Percentiles rank a stretch among this genome's conserved stretches.
phyloP scores from a whole-genome alignment of 2,888 invertebrate species.

The Allacma fusca region DNA sequence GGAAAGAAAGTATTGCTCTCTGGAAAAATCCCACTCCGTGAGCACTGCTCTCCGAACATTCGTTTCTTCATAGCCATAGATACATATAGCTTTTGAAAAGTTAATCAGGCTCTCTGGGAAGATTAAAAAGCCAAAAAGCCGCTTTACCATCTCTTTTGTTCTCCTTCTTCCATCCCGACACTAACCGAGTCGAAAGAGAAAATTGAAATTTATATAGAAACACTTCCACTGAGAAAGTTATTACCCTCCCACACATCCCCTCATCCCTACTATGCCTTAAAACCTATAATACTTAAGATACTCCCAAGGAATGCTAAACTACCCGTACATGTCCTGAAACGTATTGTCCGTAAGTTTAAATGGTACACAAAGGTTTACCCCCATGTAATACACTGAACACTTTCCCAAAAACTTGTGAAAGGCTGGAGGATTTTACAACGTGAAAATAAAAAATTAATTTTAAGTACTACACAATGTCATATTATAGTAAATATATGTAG shows the following conservation, averaged over 20 bases:
- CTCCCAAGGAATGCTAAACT: too few relatives aligned
- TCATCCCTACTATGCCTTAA: too few relatives aligned
- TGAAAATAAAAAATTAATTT: too few relatives aligned
- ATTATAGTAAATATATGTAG: too few relatives aligned
- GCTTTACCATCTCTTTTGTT: conserved; percentile 19
- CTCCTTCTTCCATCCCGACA: conserved; percentile 28
- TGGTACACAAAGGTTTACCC: too few relatives aligned
- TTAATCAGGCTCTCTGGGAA: conserved; percentile 50
- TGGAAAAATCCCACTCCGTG: conserved; percentile 2
- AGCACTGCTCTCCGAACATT: background rate
- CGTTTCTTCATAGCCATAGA: background rate
- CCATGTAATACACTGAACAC: too few relatives aligned
- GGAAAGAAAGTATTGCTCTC: background rate
- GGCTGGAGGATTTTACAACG: too few relatives aligned
- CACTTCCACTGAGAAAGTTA: background rate
- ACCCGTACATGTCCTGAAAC: too few relatives aligned
- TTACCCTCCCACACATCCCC: conserved; percentile 11
- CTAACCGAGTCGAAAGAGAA: background rate
- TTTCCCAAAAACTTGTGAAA: too few relatives aligned
- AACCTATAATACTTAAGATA: too few relatives aligned
- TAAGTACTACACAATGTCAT: too few relatives aligned
- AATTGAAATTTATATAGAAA: background rate
- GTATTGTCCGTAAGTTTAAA: too few relatives aligned
- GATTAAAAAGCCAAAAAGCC: conserved; percentile 49
- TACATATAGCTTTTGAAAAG: conserved; percentile 45